phyloP scores from a whole-genome alignment of 2,797 vertebrate genomes.

The Danio kyathit region DNA sequence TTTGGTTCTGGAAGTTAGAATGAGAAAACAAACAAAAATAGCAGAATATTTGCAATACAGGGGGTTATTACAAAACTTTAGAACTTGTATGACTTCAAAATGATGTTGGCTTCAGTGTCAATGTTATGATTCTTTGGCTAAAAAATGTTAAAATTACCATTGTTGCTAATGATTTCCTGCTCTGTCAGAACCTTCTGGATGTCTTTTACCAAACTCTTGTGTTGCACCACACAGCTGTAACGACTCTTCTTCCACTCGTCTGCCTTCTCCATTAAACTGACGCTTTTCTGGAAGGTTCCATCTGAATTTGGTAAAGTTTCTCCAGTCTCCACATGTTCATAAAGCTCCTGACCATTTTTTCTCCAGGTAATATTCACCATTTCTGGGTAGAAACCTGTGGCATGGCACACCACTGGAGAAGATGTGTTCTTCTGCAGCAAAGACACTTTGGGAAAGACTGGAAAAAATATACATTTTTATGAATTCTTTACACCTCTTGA shows the following conservation, averaged over 20 bases:
- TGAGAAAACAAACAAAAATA: too few species aligned
- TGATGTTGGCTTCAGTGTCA: too few species aligned
- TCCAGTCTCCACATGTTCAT: background rate
- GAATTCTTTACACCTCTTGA: background rate
- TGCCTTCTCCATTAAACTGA: background rate
- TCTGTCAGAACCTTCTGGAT: background rate
- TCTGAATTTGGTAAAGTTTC: background rate
- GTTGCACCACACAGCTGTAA: background rate
- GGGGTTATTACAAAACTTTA: too few species aligned
- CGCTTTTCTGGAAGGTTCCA: background rate
- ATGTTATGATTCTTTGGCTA: too few species aligned
- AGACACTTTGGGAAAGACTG: background rate
- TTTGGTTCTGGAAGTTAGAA: too few species aligned
- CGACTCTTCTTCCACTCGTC: background rate
- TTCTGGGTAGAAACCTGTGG: background rate
- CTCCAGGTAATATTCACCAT: background rate
- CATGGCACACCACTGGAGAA: background rate
- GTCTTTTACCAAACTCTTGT: slow-evolving; percentile 7
- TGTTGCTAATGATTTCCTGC: background rate
- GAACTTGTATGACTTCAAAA: too few species aligned
- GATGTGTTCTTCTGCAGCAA: slow-evolving; percentile 4
- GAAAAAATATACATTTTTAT: background rate
- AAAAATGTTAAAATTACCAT: too few species aligned
- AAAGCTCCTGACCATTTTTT: background rate
- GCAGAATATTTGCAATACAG: too few species aligned